A percentile compares a stretch with the other conserved stretches of the same genome.
Evolutionary conservation across 1,140 invertebrate genomes (phyloP).

Genomic region (Melitaea cinxia): DNA sequence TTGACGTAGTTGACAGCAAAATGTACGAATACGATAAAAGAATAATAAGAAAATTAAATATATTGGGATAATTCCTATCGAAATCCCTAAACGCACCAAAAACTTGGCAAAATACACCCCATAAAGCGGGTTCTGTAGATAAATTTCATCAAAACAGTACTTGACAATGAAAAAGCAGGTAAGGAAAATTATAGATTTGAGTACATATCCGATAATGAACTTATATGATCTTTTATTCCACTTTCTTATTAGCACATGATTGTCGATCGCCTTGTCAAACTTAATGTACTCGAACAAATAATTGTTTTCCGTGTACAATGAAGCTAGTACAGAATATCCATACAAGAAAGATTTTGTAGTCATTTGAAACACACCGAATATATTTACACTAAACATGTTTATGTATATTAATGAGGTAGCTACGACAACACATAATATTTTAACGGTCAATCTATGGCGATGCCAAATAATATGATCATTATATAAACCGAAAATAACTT

Average conservation of each 20-base stretch:
- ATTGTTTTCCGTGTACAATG: neutral
- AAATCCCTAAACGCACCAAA: neutral
- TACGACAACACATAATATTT: neutral
- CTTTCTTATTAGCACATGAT: neutral
- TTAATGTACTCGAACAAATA: neutral
- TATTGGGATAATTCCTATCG: neutral
- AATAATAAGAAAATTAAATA: neutral
- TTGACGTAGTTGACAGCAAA: neutral
- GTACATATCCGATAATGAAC: neutral
- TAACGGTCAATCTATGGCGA: neutral
- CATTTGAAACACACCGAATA: neutral
- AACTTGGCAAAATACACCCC: neutral
- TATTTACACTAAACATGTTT: neutral
- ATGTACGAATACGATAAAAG: neutral
- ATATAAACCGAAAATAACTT: neutral
- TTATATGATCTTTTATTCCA: neutral
- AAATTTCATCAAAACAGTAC: neutral
- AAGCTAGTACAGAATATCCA: neutral
- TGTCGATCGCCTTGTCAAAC: neutral
- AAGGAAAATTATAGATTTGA: neutral
- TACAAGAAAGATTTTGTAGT: neutral
- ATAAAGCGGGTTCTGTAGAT: no score
- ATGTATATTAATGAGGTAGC: neutral
- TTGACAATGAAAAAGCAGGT: neutral
- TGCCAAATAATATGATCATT: neutral